Percentiles rank a stretch among this genome's conserved stretches.
These are phyloP conservation scores for Mus musculus DNA, from an alignment of 2,113 vertebrate species.

Conservation along the genomic window DNA sequence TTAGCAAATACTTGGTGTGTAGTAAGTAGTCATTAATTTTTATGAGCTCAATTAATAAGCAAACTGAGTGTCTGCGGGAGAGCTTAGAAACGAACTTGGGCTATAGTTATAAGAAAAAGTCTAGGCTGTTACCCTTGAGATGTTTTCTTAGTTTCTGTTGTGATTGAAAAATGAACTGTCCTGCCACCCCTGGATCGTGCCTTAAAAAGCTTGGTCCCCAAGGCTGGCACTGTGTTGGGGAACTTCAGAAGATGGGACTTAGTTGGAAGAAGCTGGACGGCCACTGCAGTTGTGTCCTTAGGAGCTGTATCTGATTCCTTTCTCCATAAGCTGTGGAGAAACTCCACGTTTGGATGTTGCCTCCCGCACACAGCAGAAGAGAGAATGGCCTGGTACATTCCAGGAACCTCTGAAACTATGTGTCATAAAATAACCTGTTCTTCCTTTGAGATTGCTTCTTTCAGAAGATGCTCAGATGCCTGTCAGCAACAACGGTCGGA, in stretches of 20 bases:
- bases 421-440: neutral
- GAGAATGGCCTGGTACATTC: no score
- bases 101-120: slow-evolving; percentile 15
- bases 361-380: neutral
- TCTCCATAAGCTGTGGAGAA: neutral
- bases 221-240: neutral
- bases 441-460: neutral
- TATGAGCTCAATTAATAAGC: slow-evolving; percentile 33
- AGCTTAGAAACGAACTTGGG: slow-evolving; percentile 36
- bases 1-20: slow-evolving; percentile 16
- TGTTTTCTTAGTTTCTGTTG: neutral
- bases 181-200: neutral
- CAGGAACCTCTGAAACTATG: neutral
- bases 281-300: neutral
- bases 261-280: neutral
- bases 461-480: neutral
- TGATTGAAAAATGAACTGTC: neutral
- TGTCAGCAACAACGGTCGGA: neutral
- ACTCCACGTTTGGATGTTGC: neutral
- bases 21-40: slow-evolving; percentile 56
- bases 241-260: neutral
- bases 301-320: neutral
- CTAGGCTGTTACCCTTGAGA: neutral
- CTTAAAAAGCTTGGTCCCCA: neutral
- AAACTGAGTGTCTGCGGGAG: slow-evolving; percentile 29